Evolutionary conservation across 2,113 vertebrate species (phyloP).

Genomic region (Pedetes capensis): DNA sequence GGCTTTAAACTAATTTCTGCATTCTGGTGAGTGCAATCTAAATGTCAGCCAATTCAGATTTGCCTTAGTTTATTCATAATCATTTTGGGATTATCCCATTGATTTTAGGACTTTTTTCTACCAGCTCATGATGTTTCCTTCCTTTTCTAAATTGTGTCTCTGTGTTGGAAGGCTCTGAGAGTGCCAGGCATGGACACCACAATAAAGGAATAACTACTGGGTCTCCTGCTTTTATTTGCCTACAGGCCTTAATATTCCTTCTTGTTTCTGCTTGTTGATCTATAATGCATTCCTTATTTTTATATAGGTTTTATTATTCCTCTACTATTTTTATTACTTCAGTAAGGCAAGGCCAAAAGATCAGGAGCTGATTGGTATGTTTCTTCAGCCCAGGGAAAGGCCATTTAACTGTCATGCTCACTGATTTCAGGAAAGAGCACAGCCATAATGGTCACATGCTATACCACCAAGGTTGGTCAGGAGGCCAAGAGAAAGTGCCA

Average conservation of each 20-base stretch:
- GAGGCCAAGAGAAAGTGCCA: neutral
- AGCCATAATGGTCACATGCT: neutral
- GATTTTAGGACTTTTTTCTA: neutral
- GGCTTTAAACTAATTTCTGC: neutral
- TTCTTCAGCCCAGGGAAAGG: neutral
- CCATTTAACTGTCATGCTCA: neutral
- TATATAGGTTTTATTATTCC: neutral
- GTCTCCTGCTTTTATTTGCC: neutral
- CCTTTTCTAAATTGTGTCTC: neutral
- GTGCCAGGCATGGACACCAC: too few relatives aligned
- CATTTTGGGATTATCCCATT: neutral
- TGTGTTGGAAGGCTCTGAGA: neutral
- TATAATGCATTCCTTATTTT: neutral
- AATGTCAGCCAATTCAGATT: neutral
- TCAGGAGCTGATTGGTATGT: neutral
- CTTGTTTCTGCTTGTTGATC: conserved; percentile 24
- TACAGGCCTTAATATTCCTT: neutral
- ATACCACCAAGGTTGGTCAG: neutral
- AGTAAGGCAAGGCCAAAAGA: neutral
- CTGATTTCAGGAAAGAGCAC: neutral
- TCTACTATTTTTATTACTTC: neutral
- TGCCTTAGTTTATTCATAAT: neutral
- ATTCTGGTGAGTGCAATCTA: conserved; percentile 3
- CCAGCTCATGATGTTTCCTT: neutral
- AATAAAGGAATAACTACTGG: neutral